Evolutionary conservation across 2,888 invertebrate genomes (phyloP).

Genomic region (Eristalis intricaria): DNA sequence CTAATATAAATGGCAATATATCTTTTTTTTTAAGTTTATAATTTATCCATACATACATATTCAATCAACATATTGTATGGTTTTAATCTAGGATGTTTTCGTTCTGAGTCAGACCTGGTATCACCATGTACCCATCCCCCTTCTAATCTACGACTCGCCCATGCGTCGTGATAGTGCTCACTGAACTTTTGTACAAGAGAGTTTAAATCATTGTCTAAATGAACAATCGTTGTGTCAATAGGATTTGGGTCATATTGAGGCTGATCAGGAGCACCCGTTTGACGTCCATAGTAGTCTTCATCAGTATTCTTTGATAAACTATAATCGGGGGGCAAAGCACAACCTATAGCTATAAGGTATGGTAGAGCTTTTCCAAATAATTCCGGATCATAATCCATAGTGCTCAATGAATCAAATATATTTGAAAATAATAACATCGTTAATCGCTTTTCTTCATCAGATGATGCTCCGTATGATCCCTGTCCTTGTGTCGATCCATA

Average conservation of each 20-base stretch:
- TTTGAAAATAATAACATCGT: conserved; percentile 99
- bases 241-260: conserved; percentile 97
- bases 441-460: conserved; percentile 98
- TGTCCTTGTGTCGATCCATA: conserved; percentile 95
- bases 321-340: conserved; percentile 99
- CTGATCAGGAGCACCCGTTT: conserved; percentile 90
- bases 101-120: conserved; percentile 92
- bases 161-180: conserved; percentile 99
- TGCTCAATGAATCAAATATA: conserved; percentile 98
- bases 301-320: conserved; percentile 94
- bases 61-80: conserved; percentile 96
- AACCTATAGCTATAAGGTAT: conserved; percentile 98
- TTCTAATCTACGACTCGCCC: conserved; percentile 97
- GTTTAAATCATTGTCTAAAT: conserved; percentile 93
- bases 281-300: conserved; percentile 93
- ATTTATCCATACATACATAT: conserved; percentile 86
- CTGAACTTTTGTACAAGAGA: conserved; percentile 98
- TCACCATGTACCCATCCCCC: conserved; percentile 97
- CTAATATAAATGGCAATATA: conserved; percentile 82
- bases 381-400: conserved; percentile 99
- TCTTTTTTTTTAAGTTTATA: background rate
- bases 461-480: conserved; percentile 94
- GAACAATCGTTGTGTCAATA: conserved; percentile 92
- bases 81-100: conserved; percentile 95
- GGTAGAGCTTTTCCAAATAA: conserved; percentile 99